phyloP scores from a whole-genome alignment of 1,140 invertebrate genomes.

The Drosophila pseudoobscura region DNA sequence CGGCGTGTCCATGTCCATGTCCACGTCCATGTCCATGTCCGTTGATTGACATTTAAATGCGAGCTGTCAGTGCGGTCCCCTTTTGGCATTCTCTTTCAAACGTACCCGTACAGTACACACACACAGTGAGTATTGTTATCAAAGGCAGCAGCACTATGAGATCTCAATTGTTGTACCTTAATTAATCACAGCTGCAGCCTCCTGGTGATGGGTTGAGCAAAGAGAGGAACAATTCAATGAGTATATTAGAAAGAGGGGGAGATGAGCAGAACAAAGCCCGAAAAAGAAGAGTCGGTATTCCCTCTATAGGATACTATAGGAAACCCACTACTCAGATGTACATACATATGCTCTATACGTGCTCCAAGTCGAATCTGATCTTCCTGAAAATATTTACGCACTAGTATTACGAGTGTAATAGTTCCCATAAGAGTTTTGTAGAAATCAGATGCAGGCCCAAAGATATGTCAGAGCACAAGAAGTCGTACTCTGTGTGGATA shows the following conservation, averaged over 20 bases:
- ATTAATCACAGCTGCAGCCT: conserved; percentile 44
- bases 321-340: too few species aligned
- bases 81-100: conserved; percentile 11
- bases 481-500: too few species aligned
- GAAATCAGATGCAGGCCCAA: too few species aligned
- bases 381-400: too few species aligned
- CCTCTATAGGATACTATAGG: too few species aligned
- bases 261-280: too few species aligned
- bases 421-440: too few species aligned
- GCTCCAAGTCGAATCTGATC: too few species aligned
- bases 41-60: conserved; percentile 52
- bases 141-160: conserved; percentile 5
- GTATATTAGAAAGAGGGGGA: conserved; percentile 1
- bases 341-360: too few species aligned
- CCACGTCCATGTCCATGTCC: conserved; percentile 8
- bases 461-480: too few species aligned
- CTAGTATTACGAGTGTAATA: too few species aligned
- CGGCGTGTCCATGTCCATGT: not conserved
- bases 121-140: conserved; percentile 26
- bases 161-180: conserved; percentile 15
- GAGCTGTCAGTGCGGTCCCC: conserved; percentile 32
- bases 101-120: not conserved
- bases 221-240: conserved; percentile 9
- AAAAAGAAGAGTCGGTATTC: too few species aligned
- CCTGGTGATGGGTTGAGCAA: conserved; percentile 24